Evolutionary conservation across 1,140 invertebrate species (phyloP).

Genomic region (Bombus difficillimus): DNA sequence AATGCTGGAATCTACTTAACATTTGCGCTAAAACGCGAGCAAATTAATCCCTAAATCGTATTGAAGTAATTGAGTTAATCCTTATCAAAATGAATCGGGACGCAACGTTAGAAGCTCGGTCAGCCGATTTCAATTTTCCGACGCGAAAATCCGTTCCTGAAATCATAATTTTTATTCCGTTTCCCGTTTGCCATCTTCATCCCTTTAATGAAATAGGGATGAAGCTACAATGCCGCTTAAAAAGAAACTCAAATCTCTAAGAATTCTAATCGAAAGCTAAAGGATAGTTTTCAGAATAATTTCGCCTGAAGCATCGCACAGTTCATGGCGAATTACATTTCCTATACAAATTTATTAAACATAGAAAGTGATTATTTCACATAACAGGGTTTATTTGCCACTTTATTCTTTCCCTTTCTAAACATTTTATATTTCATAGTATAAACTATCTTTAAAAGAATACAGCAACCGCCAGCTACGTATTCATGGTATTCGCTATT

Average conservation of each 20-base stretch:
- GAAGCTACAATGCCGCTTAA: too few relatives aligned
- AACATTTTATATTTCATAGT: neutral
- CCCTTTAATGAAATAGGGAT: neutral
- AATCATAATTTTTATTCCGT: slow-evolving; percentile 2
- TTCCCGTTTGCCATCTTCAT: neutral
- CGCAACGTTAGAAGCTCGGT: neutral
- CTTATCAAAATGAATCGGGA: slow-evolving; percentile 16
- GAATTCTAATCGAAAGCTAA: neutral
- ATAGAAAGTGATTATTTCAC: neutral
- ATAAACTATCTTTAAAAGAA: neutral
- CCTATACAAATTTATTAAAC: neutral
- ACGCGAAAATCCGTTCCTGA: slow-evolving; percentile 1
- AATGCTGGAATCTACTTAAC: neutral
- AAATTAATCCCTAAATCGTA: slow-evolving; percentile 6
- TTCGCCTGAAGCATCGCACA: neutral
- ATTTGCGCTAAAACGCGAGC: neutral
- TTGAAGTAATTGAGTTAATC: slow-evolving; percentile 26
- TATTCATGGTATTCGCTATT: neutral
- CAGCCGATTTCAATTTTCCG: slow-evolving; percentile 7
- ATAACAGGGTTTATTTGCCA: neutral
- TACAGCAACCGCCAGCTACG: too few relatives aligned
- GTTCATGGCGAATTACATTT: neutral
- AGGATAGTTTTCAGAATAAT: neutral
- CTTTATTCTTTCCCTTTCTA: neutral
- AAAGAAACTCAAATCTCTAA: neutral